Evolutionary conservation across 2,113 vertebrate genomes (phyloP), one percentile per base, ranked within the genome.

Genomic region (Ophthalmolycus amberensis): DNA sequence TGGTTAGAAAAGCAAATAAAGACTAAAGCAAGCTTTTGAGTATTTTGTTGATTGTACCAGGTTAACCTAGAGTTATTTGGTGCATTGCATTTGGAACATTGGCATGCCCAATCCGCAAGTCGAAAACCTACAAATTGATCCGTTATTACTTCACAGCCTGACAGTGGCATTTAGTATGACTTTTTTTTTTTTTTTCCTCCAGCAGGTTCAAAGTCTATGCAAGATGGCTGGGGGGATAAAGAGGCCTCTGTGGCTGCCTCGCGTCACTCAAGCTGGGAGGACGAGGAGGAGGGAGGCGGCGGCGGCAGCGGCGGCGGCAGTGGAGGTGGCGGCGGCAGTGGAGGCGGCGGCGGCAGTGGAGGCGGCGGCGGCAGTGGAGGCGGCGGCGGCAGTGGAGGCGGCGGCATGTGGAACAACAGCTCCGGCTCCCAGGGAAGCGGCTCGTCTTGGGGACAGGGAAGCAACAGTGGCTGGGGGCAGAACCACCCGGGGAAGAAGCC

Each of bases 161-260:
- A 54, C 40, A 12, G 37, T 75, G 14, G 9, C 15, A 56, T 38
- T 66, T 6, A 56, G 38, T 29, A 20, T 32, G 54, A 58, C n/a
- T 8, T 3, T 54, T 44, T 75, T 48, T 32, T 32, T 32, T 29
- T 29, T 29, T 29, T 29, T 29, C 3, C 16, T 44, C 10, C 50
- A 85, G 7, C 94, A 99, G 98, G 96, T 96, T 95, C 97, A 94
- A 99, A 99, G 98, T 97, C 98, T 98, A 98, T 99, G 97, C 98
- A 99, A 97, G 98, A 99, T 80, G 96, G 97, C 92, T 99, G 98
- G 97, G 97, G 96, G 74, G 97, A 99, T 88, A 97, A 94, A 93
- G 98, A 99, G 63, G 93, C 94, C 85, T 95, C 97, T 52, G 96
- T 99, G 88, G 93, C 96, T 73, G 97, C 97, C 82, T 96, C 97